A percentile compares a stretch with the other conserved stretches of the same genome.
phyloP scores from a whole-genome alignment of 1,140 invertebrate genomes.

The Dendrolimus punctatus region DNA sequence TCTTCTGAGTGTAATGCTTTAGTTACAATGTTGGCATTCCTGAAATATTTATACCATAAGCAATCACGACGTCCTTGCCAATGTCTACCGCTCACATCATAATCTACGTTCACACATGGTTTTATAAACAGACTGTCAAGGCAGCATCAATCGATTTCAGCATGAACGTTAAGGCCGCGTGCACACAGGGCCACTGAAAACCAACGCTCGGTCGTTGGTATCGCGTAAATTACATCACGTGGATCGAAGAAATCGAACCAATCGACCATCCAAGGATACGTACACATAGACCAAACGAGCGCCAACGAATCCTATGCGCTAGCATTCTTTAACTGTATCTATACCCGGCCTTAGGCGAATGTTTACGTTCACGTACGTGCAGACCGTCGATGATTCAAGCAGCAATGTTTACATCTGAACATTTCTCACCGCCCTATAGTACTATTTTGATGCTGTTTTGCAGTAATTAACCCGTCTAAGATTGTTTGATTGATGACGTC shows the following conservation, averaged over 20 bases:
- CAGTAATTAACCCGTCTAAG: constrained; percentile 10
- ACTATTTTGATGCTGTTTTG: constrained; percentile 26
- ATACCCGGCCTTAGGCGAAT: constrained; percentile 6
- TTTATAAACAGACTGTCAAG: constrained; percentile 42
- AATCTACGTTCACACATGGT: constrained; percentile 20
- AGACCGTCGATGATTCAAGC: constrained; percentile 37
- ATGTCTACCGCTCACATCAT: constrained; percentile 24
- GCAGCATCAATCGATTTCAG: constrained; percentile 31
- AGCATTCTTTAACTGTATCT: no score
- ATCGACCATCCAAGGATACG: no score
- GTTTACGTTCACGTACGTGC: constrained; percentile 39
- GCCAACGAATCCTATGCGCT: no score
- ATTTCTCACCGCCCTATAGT: constrained; percentile 23
- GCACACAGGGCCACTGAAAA: no score
- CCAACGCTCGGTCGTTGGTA: no score
- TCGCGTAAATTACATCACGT: no score
- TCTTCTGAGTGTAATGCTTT: no score
- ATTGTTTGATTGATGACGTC: constrained; percentile 3
- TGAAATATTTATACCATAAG: no score
- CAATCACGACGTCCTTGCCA: constrained; percentile 17
- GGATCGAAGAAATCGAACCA: no score
- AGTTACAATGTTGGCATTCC: no score
- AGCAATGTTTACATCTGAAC: constrained; percentile 29
- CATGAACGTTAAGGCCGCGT: no score
- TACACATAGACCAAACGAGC: no score